These are phyloP conservation scores for Caenorhabditis tropicalis DNA, from an alignment of 1,140 invertebrate species.

Conservation along the genomic window DNA sequence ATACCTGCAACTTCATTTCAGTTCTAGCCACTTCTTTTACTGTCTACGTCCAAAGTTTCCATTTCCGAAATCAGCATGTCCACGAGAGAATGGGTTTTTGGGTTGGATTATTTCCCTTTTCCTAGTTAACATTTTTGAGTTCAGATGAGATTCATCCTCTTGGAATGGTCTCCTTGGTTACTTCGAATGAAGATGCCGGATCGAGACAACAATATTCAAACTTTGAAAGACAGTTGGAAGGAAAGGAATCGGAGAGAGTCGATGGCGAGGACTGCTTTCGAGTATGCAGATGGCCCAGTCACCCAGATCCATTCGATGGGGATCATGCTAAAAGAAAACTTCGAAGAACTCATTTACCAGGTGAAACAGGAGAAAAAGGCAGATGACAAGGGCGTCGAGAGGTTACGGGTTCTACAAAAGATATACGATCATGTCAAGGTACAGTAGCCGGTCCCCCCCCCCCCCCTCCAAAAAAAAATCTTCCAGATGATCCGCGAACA, in stretches of 20 bases:
- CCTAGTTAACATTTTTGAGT: no score
- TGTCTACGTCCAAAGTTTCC: slow-evolving; percentile 66
- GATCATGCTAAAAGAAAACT: slow-evolving; percentile 53
- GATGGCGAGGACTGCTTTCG: slow-evolving; percentile 25
- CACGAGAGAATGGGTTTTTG: slow-evolving; percentile 64
- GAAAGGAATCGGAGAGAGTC: slow-evolving; percentile 49
- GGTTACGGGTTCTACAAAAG: slow-evolving; percentile 52
- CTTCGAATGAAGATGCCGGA: slow-evolving; percentile 61
- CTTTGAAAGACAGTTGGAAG: slow-evolving; percentile 57
- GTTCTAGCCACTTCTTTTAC: slow-evolving; percentile 63
- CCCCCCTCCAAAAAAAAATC: neutral
- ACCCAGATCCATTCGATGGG: slow-evolving; percentile 48
- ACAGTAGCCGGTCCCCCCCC: no score
- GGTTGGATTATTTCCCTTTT: slow-evolving; percentile 52
- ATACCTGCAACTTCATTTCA: slow-evolving; percentile 64
- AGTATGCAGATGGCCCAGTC: slow-evolving; percentile 30
- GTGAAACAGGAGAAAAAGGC: slow-evolving; percentile 26
- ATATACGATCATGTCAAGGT: slow-evolving; percentile 63
- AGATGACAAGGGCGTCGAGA: slow-evolving; percentile 45
- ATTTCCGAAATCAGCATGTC: slow-evolving; percentile 59
- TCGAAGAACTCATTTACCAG: slow-evolving; percentile 49
- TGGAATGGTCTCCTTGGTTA: slow-evolving; percentile 62
- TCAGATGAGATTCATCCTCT: slow-evolving; percentile 63
- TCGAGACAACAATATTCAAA: slow-evolving; percentile 55
- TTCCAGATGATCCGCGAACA: slow-evolving; percentile 65